These are phyloP conservation scores for Cariama cristata DNA, from an alignment of 2,113 vertebrate genomes.

Conservation along the genomic window DNA sequence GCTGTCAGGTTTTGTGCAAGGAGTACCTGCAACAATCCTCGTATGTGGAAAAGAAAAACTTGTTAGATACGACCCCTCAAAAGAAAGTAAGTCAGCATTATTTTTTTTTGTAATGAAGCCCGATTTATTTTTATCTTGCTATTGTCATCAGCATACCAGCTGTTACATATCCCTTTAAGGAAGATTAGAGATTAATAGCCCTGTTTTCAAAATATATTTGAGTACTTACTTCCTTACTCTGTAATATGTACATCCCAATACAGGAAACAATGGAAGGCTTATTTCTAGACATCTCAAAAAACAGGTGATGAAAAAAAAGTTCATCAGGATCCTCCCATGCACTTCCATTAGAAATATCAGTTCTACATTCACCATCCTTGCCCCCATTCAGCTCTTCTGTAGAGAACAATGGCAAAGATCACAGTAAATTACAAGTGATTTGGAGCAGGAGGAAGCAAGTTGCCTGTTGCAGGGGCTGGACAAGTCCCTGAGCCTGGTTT, in stretches of 20 bases:
- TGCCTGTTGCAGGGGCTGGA: background rate
- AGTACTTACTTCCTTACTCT: background rate
- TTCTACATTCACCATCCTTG: background rate
- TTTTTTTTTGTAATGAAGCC: background rate
- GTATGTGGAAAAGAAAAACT: background rate
- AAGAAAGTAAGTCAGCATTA: background rate
- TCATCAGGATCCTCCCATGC: background rate
- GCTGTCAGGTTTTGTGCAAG: background rate
- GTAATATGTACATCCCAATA: background rate
- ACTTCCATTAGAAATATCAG: background rate
- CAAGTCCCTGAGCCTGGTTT: background rate
- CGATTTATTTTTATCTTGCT: conserved; percentile 47
- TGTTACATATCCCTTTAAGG: conserved; percentile 30
- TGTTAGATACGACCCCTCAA: background rate
- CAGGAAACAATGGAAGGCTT: background rate
- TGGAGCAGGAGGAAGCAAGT: background rate
- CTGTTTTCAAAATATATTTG: conserved; percentile 37
- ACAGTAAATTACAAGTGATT: background rate
- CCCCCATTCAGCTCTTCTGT: background rate
- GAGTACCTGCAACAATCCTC: background rate
- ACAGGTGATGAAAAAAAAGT: background rate
- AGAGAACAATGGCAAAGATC: background rate
- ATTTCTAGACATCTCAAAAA: background rate
- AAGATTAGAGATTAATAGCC: conserved; percentile 60
- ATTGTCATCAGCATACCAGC: conserved; percentile 45